Conservation (phyloP, 2,113 vertebrate genomes). For the Coracopsis vasa region DNA sequence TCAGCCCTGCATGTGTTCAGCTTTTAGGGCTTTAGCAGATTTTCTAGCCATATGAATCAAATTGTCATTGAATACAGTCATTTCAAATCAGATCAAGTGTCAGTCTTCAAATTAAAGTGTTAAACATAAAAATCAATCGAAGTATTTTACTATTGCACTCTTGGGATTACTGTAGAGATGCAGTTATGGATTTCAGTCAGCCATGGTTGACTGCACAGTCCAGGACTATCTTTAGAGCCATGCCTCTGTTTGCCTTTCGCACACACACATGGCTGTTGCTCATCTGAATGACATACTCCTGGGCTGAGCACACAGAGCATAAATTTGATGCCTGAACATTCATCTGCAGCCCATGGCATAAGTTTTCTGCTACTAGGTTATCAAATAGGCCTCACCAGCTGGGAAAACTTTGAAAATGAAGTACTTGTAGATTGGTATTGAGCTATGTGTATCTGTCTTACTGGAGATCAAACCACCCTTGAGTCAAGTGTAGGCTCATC, state of each 20-base stretch:
- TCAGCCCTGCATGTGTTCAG: neutral
- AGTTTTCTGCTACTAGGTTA: neutral
- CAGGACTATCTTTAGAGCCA: neutral
- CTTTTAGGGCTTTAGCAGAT: neutral
- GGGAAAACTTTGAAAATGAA: neutral
- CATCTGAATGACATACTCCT: neutral
- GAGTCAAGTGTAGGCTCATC: neutral
- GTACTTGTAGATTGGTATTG: neutral
- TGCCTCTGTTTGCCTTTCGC: neutral
- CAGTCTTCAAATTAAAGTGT: neutral
- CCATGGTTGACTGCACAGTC: neutral
- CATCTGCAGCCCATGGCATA: neutral
- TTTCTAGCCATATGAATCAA: neutral
- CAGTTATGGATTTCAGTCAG: neutral
- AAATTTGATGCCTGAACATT: neutral
- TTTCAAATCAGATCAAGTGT: neutral
- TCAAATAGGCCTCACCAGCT: neutral
- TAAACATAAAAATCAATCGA: neutral
- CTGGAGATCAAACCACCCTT: neutral
- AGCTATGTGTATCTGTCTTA: neutral
- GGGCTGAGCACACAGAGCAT: neutral
- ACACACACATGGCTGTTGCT: fast-evolving
- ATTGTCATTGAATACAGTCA: neutral
- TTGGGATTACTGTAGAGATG: neutral
- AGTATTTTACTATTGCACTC: neutral